Base-by-base conservation (phyloP, 1,140 invertebrate genomes). In the Diachasma alloeum region DNA sequence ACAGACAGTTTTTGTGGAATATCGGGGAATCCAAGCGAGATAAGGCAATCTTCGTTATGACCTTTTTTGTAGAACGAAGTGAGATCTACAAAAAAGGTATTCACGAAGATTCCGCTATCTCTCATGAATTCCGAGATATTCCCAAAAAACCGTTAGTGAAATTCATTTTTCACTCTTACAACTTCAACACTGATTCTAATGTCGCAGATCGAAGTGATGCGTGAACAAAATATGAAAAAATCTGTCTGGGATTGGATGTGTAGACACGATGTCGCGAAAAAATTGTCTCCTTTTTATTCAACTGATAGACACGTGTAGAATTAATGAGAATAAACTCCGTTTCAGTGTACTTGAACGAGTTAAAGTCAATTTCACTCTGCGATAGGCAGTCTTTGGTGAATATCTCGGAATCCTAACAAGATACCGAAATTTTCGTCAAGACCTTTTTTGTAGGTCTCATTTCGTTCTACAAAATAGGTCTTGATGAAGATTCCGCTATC, bases 141-240 rank as follows among this genome's bases (percentile, higher is more conserved):
- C 48, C 13, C 5, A 8, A 17, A 53, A 19, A 19, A 42, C 39
- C 10, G 39, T 2, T 1, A 42, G 39, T 13, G 39, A 4, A 42
- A 42, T 11, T 11, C 4, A 11, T 1, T 42, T 53, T 53, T 53
- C 15, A n/a, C 48, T 53, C 17, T 46, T n/a, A 46, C 44, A 11
- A 53, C 48, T 53, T 53, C 48, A 53, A 5, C n/a, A 53, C 48
- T 53, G 48, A 8, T 19, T n/a, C 17, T 53, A 4, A 46, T 46
- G 42, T 26, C 53, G n/a, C 5, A 31, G 37, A 75, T 13, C 19
- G 22, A 17, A 24, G 46, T 46, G 42, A 46, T 71, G 69, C 59
- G 59, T 63, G 22, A 63, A 56, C 1, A 63, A 66, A 76, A 36
- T 63, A 66, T 66, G 39, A 66, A 22, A 36, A n/a, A 59, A 72